phyloP scores from a whole-genome alignment of 1,140 invertebrate genomes.

The Lamellibrachia luymesi region DNA sequence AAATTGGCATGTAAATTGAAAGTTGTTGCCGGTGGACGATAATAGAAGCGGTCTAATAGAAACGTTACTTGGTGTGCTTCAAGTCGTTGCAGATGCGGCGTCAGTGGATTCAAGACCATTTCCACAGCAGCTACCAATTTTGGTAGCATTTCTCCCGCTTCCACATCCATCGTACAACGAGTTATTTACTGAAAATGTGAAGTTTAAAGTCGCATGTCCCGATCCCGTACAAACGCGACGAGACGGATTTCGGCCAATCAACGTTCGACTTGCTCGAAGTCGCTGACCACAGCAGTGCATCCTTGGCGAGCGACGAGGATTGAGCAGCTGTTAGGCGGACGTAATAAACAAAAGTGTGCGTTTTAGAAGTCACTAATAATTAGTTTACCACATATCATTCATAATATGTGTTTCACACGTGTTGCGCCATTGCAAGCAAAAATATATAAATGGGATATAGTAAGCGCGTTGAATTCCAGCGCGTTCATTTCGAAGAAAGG shows the following conservation, averaged over 20 bases:
- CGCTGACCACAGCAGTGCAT: not conserved
- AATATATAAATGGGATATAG: too few species aligned
- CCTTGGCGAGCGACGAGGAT: not conserved
- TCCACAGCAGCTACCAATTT: constrained; percentile 12
- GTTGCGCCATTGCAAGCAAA: too few species aligned
- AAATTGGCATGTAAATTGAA: not conserved
- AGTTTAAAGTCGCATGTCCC: not conserved
- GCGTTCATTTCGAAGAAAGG: not conserved
- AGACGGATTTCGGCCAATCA: not conserved
- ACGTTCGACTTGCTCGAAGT: not conserved
- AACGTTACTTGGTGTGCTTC: not conserved
- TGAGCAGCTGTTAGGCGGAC: not conserved
- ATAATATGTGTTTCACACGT: too few species aligned
- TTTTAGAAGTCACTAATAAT: not conserved
- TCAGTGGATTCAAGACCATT: constrained; percentile 2
- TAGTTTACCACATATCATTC: not conserved
- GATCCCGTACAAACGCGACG: not conserved
- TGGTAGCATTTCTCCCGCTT: not conserved
- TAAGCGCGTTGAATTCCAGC: too few species aligned
- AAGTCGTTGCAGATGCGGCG: constrained; percentile 2
- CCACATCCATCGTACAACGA: not conserved
- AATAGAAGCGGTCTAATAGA: not conserved
- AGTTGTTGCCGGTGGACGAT: not conserved
- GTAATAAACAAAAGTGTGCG: not conserved
- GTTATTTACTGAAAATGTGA: not conserved